Conservation (phyloP, 1,140 invertebrate genomes). For the Musca domestica region DNA sequence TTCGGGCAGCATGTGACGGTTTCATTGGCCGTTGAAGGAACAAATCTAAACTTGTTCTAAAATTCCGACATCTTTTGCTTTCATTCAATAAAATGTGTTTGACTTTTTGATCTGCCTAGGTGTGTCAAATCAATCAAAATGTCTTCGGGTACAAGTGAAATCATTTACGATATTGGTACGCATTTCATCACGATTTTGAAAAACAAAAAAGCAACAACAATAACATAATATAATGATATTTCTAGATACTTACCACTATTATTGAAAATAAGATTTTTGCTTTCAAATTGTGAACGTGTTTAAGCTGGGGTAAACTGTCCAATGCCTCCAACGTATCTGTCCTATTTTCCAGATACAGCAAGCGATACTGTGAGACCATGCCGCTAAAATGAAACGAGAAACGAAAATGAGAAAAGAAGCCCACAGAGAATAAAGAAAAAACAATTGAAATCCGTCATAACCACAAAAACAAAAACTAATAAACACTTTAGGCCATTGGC, state of each 20-base stretch:
- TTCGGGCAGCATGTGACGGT: no score
- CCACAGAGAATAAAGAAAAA: conserved; percentile 1
- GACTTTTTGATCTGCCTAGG: no score
- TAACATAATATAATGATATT: background rate
- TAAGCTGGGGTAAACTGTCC: conserved; percentile 72
- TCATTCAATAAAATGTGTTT: no score
- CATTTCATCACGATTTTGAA: conserved; percentile 7
- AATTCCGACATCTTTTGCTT: no score
- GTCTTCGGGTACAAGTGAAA: no score
- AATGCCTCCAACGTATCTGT: conserved; percentile 82
- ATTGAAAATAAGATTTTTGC: conserved; percentile 92
- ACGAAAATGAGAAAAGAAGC: conserved; percentile 22
- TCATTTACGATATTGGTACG: no score
- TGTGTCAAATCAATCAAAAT: no score
- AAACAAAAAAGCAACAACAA: no score
- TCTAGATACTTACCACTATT: conserved; percentile 76
- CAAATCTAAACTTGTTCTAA: no score
- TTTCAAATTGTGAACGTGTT: conserved; percentile 82
- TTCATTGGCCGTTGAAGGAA: no score
- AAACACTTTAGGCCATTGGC: background rate
- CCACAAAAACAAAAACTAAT: background rate
- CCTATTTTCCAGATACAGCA: conserved; percentile 80
- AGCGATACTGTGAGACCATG: conserved; percentile 76
- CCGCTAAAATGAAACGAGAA: conserved; percentile 56
- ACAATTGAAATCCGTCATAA: background rate